Conservation (phyloP, 1,140 invertebrate genomes). For the Campodea augens region DNA sequence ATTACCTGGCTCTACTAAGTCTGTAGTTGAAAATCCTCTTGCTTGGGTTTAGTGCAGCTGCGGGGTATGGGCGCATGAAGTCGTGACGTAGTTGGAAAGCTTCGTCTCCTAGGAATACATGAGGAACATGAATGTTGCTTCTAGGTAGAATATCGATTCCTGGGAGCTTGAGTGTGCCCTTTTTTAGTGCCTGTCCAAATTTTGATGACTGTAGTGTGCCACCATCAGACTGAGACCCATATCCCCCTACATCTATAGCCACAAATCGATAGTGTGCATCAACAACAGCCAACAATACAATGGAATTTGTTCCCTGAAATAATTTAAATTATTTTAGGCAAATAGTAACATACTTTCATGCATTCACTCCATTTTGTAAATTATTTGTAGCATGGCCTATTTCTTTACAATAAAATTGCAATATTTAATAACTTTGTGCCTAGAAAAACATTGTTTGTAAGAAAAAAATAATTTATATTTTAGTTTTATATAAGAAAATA, state of each 20-base stretch:
- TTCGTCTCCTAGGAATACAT: slow-evolving; percentile 23
- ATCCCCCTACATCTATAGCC: slow-evolving; percentile 20
- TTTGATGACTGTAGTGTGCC: slow-evolving; percentile 16
- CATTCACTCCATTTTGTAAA: no score
- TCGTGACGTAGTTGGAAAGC: slow-evolving; percentile 20
- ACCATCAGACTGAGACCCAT: slow-evolving; percentile 20
- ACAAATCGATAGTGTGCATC: slow-evolving; percentile 23
- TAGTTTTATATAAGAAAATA: no score
- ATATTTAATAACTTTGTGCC: no score
- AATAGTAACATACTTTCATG: no score
- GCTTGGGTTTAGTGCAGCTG: slow-evolving; percentile 10
- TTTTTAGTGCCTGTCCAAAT: slow-evolving; percentile 14
- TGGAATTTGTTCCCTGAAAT: no score
- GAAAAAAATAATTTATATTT: no score
- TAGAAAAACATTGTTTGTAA: no score
- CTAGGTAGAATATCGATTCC: slow-evolving; percentile 5
- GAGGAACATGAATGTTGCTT: slow-evolving; percentile 10
- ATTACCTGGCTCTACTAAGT: slow-evolving; percentile 17
- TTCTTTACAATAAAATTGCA: no score
- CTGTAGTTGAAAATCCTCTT: slow-evolving; percentile 21
- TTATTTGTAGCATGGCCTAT: no score
- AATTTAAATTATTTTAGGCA: no score
- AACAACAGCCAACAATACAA: slow-evolving; percentile 20
- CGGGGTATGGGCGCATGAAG: slow-evolving; percentile 20
- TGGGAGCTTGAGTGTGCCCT: slow-evolving; percentile 11